A percentile compares a stretch with the other conserved stretches of the same genome.
Conservation (phyloP, 2,888 invertebrate species). For the Mallateleia sp. region DNA sequence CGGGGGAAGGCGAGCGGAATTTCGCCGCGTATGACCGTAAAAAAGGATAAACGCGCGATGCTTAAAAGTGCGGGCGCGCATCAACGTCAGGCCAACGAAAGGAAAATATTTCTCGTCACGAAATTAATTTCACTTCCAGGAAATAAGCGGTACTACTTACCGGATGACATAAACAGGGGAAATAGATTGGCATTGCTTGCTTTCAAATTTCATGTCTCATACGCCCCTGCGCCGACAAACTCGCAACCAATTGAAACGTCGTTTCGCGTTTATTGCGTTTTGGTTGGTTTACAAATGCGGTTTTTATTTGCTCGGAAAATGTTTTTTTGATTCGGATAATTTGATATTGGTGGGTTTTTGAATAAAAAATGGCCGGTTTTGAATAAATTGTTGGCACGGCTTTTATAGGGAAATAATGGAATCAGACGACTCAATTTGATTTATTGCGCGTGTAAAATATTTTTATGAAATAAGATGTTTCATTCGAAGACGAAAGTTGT, state of each 20-base stretch:
- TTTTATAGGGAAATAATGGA: no score
- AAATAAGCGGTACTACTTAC: constrained; percentile 33
- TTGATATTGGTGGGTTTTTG: not conserved
- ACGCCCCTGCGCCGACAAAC: not conserved
- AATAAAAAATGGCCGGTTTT: not conserved
- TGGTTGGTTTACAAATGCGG: constrained; percentile 7
- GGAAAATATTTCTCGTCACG: constrained; percentile 38
- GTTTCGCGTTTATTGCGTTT: constrained; percentile 37
- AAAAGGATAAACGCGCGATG: constrained; percentile 10
- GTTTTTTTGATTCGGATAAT: not conserved
- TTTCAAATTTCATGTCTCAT: constrained; percentile 34
- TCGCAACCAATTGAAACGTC: constrained; percentile 38
- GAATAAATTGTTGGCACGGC: no score
- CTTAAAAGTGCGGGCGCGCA: constrained; percentile 31
- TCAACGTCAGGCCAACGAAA: constrained; percentile 30
- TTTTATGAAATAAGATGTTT: no score
- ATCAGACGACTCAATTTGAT: no score
- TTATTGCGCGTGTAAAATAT: no score
- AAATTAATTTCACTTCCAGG: constrained; percentile 39
- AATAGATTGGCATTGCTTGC: constrained; percentile 13
- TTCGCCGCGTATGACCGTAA: constrained; percentile 22
- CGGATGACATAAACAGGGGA: constrained; percentile 36
- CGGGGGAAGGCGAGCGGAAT: constrained; percentile 12
- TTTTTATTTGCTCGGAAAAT: not conserved
- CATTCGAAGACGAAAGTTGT: no score